Evolutionary conservation across 2,113 vertebrate genomes (phyloP), one percentile per base, ranked within the genome.

Genomic region (Myotis davidii): DNA sequence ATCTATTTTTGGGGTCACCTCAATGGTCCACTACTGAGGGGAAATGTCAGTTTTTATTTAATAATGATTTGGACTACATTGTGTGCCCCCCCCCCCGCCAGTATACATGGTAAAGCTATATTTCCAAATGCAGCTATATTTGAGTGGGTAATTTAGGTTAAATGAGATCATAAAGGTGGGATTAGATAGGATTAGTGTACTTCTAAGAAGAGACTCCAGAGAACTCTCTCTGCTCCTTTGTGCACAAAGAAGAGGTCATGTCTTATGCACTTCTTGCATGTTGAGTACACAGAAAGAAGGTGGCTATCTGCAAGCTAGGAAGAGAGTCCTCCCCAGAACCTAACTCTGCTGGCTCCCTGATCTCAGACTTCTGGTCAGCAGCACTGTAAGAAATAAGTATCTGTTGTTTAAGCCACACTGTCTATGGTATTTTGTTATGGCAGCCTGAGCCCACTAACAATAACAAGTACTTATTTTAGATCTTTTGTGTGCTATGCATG

Each of bases 31-130:
- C 23, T 50, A 23, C 67, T 94, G 69, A 95, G 64, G 45, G 34
- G 32, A 90, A 65, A 67, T 91, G 29, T 54, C n/a, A 86, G 39
- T 90, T 95, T 94, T 78, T 74, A 74, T 74, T 87, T 96, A 94
- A 37, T 59, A 85, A 73, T 94, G 29, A 39, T 72, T 18, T 25
- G n/a, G 29, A 70, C 56, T 84, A 65, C 54, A 88, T 78, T 67
- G 20, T 87, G 25, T 23, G 1, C n/a, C 29, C n/a, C 11, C 13
- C 17, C 52, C 25, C 17, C n/a, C n/a, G 1, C 3, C 54, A 18
- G 34, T 83, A 88, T 72, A 42, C 25, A 48, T 61, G n/a, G 81
- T 84, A 56, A 89, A 83, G 6, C 14, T 45, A 70, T 89, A 65
- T 67, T 69, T 21, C 21, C 9, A 29, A 88, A 0, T 88, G 34